phyloP scores from a whole-genome alignment of 2,113 vertebrate genomes.

The Gasterosteus aculeatus region DNA sequence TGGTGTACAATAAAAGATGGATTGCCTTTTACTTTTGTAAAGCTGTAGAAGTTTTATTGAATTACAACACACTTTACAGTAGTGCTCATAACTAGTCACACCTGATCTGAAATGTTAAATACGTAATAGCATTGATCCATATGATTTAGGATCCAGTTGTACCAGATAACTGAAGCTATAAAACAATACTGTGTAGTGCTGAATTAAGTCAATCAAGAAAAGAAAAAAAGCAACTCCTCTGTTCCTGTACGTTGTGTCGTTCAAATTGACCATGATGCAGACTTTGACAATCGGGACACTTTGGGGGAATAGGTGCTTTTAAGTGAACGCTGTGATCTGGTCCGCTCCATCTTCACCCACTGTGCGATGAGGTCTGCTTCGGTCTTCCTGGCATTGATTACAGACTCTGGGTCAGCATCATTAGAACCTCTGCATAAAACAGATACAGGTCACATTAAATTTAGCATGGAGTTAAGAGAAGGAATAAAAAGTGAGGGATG shows the following conservation, averaged over 20 bases:
- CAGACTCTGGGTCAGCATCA: constrained; percentile 83
- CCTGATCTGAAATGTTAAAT: not conserved
- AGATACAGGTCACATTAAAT: not conserved
- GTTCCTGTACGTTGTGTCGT: not conserved
- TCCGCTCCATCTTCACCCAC: constrained; percentile 83
- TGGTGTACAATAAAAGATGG: constrained; percentile 29
- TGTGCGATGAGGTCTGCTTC: constrained; percentile 82
- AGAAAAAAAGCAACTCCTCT: not conserved
- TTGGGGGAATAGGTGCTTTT: not conserved
- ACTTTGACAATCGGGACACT: not conserved
- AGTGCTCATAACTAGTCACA: not conserved
- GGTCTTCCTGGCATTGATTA: constrained; percentile 76
- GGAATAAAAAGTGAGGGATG: not conserved
- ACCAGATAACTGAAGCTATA: not conserved
- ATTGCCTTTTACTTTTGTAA: constrained; percentile 54
- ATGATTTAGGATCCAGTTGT: not conserved
- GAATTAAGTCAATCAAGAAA: not conserved
- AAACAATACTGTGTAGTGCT: not conserved
- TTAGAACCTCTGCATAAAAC: constrained; percentile 79
- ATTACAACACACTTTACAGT: not conserved
- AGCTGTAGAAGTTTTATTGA: constrained; percentile 43
- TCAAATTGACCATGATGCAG: not conserved
- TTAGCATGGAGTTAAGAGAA: not conserved
- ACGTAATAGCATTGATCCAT: not conserved
- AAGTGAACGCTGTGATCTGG: not conserved